These are phyloP conservation scores for Notoglanidium macrostoma DNA, from an alignment of 2,797 vertebrate genomes.

Conservation along the genomic window DNA sequence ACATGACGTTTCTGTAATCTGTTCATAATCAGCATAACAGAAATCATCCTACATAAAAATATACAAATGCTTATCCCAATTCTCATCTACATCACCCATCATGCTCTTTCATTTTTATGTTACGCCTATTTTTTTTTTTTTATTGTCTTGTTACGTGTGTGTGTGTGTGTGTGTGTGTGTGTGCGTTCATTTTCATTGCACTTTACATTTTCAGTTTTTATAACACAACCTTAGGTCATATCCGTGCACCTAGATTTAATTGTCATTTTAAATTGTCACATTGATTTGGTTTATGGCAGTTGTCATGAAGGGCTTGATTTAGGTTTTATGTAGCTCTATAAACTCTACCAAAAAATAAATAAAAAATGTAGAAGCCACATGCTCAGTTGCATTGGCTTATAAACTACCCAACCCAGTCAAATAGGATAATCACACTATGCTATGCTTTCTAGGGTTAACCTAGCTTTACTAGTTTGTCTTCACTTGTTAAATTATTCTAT, in stretches of 20 bases:
- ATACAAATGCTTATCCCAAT: neutral
- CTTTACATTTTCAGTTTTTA: no score
- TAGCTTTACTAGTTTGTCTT: neutral
- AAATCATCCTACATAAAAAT: neutral
- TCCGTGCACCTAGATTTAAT: neutral
- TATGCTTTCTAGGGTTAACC: neutral
- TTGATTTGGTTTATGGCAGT: neutral
- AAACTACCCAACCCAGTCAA: neutral
- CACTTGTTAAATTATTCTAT: neutral
- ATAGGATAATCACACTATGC: neutral
- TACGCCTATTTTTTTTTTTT: no score
- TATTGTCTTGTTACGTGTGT: no score
- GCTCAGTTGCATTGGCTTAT: neutral
- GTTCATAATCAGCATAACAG: neutral
- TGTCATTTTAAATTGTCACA: neutral
- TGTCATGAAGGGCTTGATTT: neutral
- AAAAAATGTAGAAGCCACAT: neutral
- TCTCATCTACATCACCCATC: neutral
- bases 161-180: no score
- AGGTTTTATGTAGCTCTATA: neutral
- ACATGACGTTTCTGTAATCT: neutral
- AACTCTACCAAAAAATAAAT: neutral
- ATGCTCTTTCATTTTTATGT: no score
- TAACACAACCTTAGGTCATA: neutral
- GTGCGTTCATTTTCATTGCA: no score